Evolutionary conservation across 2,113 vertebrate genomes (phyloP).

Genomic region (Scalopus aquaticus): DNA sequence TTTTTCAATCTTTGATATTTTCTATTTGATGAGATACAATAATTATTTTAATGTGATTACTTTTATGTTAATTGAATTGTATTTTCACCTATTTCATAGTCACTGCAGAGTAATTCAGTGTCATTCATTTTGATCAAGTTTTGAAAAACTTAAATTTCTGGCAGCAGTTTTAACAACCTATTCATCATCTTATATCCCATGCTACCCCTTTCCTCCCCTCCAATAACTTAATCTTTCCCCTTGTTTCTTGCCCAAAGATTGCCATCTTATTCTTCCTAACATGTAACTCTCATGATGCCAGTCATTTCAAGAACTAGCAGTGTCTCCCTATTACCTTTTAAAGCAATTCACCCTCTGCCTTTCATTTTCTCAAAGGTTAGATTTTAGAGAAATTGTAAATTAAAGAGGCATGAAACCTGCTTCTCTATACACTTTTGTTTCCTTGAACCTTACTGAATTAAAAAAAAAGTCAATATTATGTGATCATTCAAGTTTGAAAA

Average conservation of each 20-base stretch:
- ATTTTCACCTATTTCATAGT: background rate
- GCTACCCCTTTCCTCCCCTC: background rate
- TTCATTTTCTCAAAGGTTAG: background rate
- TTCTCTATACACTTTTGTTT: background rate
- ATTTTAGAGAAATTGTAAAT: slow-evolving; percentile 27
- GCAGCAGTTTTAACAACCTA: slow-evolving; percentile 26
- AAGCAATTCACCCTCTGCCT: background rate
- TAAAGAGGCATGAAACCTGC: background rate
- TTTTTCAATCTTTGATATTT: background rate
- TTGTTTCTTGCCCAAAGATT: background rate
- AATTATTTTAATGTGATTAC: slow-evolving; percentile 34
- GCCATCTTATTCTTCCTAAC: background rate
- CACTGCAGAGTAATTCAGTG: background rate
- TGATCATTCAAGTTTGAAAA: slow-evolving; percentile 25
- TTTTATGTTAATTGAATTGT: slow-evolving; percentile 27
- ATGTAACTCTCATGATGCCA: background rate
- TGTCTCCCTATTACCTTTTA: background rate
- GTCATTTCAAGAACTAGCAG: background rate
- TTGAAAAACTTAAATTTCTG: slow-evolving; percentile 6
- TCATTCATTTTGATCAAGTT: slow-evolving; percentile 23
- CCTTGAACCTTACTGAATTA: background rate
- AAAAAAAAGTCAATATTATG: background rate
- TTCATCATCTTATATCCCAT: background rate
- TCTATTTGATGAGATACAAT: background rate
- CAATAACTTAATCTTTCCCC: background rate